These are phyloP conservation scores for Charaxes varanes DNA, from an alignment of 1,140 invertebrate species.

Conservation along the genomic window DNA sequence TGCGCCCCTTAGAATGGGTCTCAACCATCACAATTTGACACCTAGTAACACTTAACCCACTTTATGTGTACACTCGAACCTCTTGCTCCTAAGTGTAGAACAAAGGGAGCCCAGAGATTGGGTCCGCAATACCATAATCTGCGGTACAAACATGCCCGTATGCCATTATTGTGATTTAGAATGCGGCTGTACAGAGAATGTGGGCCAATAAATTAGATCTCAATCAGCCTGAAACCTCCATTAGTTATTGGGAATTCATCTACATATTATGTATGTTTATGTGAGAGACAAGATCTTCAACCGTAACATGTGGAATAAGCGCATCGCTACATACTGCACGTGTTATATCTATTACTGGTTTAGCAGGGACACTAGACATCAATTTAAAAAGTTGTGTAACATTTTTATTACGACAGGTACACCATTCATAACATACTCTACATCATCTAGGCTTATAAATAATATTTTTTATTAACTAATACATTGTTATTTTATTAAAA, in stretches of 20 bases:
- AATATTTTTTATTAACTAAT: too few species aligned
- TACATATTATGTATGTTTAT: too few species aligned
- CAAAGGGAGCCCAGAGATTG: constrained; percentile 13
- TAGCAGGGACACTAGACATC: too few species aligned
- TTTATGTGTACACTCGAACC: constrained; percentile 11
- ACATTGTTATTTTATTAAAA: too few species aligned
- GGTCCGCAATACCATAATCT: constrained; percentile 17
- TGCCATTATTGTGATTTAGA: constrained; percentile 63
- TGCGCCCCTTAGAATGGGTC: neutral
- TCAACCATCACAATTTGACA: constrained; percentile 19
- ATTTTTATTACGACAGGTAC: too few species aligned
- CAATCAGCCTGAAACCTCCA: constrained; percentile 56
- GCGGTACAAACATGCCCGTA: constrained; percentile 31
- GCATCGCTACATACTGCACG: too few species aligned
- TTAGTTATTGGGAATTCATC: constrained; percentile 42
- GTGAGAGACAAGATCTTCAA: constrained; percentile 5
- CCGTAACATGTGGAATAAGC: constrained; percentile 1
- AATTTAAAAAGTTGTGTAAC: too few species aligned
- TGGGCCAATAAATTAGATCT: constrained; percentile 62
- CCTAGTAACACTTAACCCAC: constrained; percentile 16
- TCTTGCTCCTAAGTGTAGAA: constrained; percentile 10
- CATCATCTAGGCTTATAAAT: too few species aligned
- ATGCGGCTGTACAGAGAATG: constrained; percentile 54
- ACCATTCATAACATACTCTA: too few species aligned
- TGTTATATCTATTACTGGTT: too few species aligned